Percentiles rank a stretch among this genome's conserved stretches.
Conservation (phyloP, 1,140 invertebrate species). For the Caenorhabditis brenneri region DNA sequence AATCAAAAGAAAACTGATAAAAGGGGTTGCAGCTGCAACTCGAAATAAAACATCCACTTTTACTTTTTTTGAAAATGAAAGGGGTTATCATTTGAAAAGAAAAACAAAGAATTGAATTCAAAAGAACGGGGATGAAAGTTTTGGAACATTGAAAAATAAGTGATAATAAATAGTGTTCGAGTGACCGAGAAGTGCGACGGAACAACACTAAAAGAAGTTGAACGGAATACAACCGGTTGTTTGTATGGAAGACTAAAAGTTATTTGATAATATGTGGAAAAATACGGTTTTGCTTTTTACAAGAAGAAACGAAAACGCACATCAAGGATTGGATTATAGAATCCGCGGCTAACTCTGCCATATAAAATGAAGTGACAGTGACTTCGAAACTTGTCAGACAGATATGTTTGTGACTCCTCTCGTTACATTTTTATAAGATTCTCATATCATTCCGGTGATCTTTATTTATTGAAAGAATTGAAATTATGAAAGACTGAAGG, state of each 20-base stretch:
- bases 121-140: background rate
- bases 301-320: too few species aligned
- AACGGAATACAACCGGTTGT: background rate
- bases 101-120: background rate
- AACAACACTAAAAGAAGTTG: background rate
- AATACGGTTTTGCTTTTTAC: too few species aligned
- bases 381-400: too few species aligned
- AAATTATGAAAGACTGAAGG: background rate
- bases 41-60: background rate
- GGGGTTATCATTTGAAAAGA: background rate
- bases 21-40: conserved; percentile 1
- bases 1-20: background rate
- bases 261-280: too few species aligned
- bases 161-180: conserved; percentile 2
- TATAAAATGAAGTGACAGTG: too few species aligned
- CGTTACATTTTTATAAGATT: too few species aligned
- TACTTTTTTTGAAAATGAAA: background rate
- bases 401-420: too few species aligned
- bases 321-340: too few species aligned
- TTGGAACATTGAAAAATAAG: background rate
- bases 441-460: too few species aligned
- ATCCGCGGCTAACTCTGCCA: too few species aligned
- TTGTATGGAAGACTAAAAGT: background rate
- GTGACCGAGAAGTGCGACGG: background rate
- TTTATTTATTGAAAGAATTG: conserved; percentile 5